Evolutionary conservation across 2,888 invertebrate genomes (phyloP), one percentile per base, ranked within the genome.

Genomic region (Stictocephala bisonia): DNA sequence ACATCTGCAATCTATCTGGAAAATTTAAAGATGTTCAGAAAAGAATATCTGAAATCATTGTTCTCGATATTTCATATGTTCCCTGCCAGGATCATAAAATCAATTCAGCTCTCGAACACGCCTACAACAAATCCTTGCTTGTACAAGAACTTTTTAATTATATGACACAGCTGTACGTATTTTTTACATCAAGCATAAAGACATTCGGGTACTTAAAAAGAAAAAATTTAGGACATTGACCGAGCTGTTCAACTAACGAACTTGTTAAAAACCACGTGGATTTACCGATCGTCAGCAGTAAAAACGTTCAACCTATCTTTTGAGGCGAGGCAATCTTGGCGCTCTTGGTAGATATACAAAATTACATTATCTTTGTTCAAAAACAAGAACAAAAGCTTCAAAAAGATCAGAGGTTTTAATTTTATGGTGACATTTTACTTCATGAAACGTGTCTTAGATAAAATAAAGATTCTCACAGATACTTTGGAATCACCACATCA

Each of bases 101-200:
- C 9, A 73, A 70, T 51, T 70, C 64, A 31, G 68, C 69, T 48
- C 31, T 73, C 29, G 73, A 70, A 29, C 70, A 73, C 70, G 51
- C 40, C 13, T 72, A 68, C n/a, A n/a, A n/a, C n/a, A n/a, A n/a
- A n/a, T n/a, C n/a, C 53, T 20, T 40, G 22, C 29, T 41, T 26
- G 11, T 73, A 31, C 22, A 24, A n/a, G 58, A 73, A 31, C 24
- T 73, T 31, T 73, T 73, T n/a, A 58, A 69, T 58, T 31, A 41
- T 31, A 18, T 72, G 20, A 22, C 66, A 72, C 51, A 64, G 51
- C 13, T 72, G 13, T 51, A 67, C 53, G 53, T 53, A 67, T 50
- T 72, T 71, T 72, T 72, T 53, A 67, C 68, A 29, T 68, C 53
- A 11, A 72, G 67, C 41, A 72, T 56, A n/a, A 72, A 72, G 53